Conservation (phyloP, 2,797 vertebrate species). For the Anolis apletophallus region DNA sequence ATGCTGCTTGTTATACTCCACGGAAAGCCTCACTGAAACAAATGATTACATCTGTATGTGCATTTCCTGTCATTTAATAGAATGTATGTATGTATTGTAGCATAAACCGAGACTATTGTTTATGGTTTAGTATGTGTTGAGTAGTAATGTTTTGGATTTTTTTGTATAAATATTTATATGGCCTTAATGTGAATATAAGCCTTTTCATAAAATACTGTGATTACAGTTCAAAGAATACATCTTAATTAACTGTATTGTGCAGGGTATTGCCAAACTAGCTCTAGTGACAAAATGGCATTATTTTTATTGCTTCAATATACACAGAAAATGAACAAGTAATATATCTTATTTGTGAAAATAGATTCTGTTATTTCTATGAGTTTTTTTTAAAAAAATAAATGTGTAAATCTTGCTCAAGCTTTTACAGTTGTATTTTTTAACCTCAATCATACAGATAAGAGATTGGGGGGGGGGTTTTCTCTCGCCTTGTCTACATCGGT, state of each 20-base stretch:
- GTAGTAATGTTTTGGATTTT: background rate
- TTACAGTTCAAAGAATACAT: slow-evolving; percentile 22
- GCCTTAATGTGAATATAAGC: slow-evolving; percentile 31
- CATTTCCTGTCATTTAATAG: slow-evolving; percentile 7
- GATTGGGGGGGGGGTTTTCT: background rate
- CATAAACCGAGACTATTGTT: slow-evolving; percentile 27
- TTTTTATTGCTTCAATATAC: slow-evolving; percentile 42
- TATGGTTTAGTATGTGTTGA: slow-evolving; percentile 24
- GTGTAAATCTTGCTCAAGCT: slow-evolving; percentile 18
- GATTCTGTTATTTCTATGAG: slow-evolving; percentile 9
- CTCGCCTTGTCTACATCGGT: no score
- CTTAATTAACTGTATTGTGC: background rate
- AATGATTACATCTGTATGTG: background rate
- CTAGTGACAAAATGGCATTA: slow-evolving; percentile 2
- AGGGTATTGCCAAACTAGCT: slow-evolving; percentile 41
- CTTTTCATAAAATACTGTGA: background rate
- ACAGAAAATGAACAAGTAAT: slow-evolving; percentile 16
- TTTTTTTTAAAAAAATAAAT: slow-evolving; percentile 27
- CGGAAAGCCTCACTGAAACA: background rate
- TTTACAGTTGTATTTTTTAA: slow-evolving; percentile 40
- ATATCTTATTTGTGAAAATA: slow-evolving; percentile 32
- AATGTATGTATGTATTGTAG: slow-evolving; percentile 1
- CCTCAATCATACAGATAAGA: slow-evolving; percentile 47
- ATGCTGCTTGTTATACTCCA: background rate
- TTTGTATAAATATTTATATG: slow-evolving; percentile 34